phyloP scores from a whole-genome alignment of 2,113 vertebrate species.

The Ceyx margarethae region DNA sequence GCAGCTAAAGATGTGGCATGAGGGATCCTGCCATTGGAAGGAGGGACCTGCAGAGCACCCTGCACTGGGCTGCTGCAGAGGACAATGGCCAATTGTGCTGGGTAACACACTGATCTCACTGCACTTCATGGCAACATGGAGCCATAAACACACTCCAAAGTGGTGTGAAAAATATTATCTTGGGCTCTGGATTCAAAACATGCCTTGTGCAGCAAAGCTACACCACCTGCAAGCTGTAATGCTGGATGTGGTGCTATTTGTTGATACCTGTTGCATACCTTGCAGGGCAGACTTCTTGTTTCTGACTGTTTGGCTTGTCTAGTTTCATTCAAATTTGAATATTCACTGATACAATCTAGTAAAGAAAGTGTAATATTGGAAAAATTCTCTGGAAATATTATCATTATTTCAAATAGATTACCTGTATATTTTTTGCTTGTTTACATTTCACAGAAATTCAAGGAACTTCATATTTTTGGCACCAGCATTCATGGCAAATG shows the following conservation, averaged over 20 bases:
- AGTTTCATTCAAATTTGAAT: neutral
- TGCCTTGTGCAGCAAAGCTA: neutral
- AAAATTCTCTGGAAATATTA: neutral
- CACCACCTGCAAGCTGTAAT: neutral
- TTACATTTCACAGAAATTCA: neutral
- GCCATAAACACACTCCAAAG: neutral
- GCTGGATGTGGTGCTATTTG: neutral
- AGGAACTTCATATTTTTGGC: neutral
- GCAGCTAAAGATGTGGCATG: neutral
- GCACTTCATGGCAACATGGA: neutral
- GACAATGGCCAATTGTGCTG: conserved; percentile 1
- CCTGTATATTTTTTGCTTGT: neutral
- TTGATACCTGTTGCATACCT: neutral
- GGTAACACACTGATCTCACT: neutral
- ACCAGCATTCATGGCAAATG: neutral
- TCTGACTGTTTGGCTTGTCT: neutral
- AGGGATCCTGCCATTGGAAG: conserved; percentile 16
- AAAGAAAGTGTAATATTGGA: neutral
- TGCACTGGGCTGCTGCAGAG: neutral
- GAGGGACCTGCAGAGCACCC: neutral
- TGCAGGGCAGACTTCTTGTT: neutral
- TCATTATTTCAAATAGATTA: neutral
- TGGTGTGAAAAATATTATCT: neutral
- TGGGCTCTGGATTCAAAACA: neutral
- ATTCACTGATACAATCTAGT: neutral